Percentiles rank a stretch among this genome's conserved stretches.
Conservation (phyloP, 2,888 invertebrate genomes). For the Lobophora halterata region DNA sequence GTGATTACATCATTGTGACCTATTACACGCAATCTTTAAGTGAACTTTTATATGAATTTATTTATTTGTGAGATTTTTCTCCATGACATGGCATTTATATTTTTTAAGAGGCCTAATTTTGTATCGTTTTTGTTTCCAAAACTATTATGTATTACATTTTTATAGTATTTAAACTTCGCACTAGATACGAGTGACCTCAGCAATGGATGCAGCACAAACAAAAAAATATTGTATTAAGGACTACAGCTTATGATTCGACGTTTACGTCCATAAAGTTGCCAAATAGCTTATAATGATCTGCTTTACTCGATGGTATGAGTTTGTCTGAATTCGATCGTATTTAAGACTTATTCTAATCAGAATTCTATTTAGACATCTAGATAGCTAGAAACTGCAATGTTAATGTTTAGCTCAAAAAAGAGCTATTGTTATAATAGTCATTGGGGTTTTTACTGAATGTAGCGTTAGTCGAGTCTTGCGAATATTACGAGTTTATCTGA, state of each 20-base stretch:
- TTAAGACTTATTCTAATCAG: conserved; percentile 42
- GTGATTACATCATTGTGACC: conserved; percentile 30
- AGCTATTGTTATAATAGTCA: conserved; percentile 44
- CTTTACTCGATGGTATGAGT: conserved; percentile 45
- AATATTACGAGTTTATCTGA: conserved; percentile 35
- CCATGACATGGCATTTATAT: conserved; percentile 75
- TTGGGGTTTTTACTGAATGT: conserved; percentile 56
- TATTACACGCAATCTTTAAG: conserved; percentile 37
- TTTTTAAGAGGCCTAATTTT: conserved; percentile 74
- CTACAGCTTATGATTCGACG: conserved; percentile 56
- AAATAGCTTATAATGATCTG: conserved; percentile 72
- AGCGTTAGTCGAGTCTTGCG: conserved; percentile 37
- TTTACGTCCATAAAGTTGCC: conserved; percentile 76
- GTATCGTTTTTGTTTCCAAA: conserved; percentile 48
- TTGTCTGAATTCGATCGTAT: conserved; percentile 44
- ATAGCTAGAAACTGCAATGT: conserved; percentile 32
- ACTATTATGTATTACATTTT: conserved; percentile 46
- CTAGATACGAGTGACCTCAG: conserved; percentile 34
- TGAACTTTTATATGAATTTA: conserved; percentile 54
- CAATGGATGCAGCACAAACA: conserved; percentile 54
- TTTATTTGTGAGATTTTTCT: conserved; percentile 61
- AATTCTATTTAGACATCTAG: conserved; percentile 43
- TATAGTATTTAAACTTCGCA: conserved; percentile 36
- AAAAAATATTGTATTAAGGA: no score
- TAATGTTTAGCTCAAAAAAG: conserved; percentile 35